phyloP scores from a whole-genome alignment of 2,113 vertebrate genomes.

The Ceyx melanurus region DNA sequence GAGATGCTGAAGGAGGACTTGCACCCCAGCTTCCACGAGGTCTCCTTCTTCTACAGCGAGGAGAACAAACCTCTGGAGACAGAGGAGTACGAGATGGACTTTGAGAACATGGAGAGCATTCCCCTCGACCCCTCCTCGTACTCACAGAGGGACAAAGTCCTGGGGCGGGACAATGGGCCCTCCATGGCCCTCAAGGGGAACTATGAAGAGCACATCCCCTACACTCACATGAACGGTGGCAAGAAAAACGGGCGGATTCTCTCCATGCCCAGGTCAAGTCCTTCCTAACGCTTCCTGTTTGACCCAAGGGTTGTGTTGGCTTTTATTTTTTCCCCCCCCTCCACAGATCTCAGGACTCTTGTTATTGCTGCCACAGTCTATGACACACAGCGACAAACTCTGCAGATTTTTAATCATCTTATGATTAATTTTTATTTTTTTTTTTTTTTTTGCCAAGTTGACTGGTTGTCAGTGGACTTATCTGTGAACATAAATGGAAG shows the following conservation, averaged over 20 bases:
- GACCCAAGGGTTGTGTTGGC: not conserved
- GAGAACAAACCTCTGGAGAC: conserved; percentile 94
- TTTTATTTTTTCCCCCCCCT: conserved; percentile 52
- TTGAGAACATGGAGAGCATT: conserved; percentile 98
- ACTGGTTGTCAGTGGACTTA: conserved; percentile 76
- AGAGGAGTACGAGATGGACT: conserved; percentile 94
- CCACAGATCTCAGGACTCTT: conserved; percentile 92
- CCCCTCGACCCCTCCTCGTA: conserved; percentile 92
- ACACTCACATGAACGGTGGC: conserved; percentile 98
- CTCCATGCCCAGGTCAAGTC: conserved; percentile 89
- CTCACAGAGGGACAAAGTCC: conserved; percentile 84
- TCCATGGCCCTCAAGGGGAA: conserved; percentile 85
- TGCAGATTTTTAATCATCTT: conserved; percentile 55
- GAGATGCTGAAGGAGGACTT: conserved; percentile 94
- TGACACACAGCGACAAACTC: conserved; percentile 64
- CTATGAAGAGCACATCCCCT: conserved; percentile 93
- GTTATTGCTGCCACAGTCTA: conserved; percentile 76
- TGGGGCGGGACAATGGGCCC: conserved; percentile 84
- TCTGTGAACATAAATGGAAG: conserved; percentile 86
- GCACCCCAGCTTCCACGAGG: conserved; percentile 89
- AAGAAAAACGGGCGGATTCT: conserved; percentile 95
- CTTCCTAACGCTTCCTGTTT: conserved; percentile 85
- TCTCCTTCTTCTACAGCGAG: conserved; percentile 97
- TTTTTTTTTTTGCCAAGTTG: conserved; percentile 74
- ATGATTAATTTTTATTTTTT: conserved; percentile 7